Evolutionary conservation across 2,113 vertebrate species (phyloP), one percentile per base, ranked within the genome.

Genomic region (Pituophis catenifer): DNA sequence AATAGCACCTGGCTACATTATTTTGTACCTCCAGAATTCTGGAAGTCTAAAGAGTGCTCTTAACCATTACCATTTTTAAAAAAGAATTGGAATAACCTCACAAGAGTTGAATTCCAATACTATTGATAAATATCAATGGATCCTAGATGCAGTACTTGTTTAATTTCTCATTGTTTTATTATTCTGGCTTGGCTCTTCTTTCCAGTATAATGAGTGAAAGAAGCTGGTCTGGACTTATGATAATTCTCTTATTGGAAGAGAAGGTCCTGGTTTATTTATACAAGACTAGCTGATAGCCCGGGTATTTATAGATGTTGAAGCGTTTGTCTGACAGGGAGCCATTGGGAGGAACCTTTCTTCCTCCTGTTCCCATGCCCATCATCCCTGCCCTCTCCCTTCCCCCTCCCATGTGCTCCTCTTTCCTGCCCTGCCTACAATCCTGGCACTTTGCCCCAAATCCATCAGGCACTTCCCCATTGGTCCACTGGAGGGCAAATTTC

Each of bases 1-100:
- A 81, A 92, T 95, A 97, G 94, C 10, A 89, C 33, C 93, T 94
- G 88, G 89, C 86, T 38, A 57, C 85, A 15, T 86, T 95, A 94
- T 91, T 94, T 96, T 94, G 93, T 94, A 96, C 96, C 94, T 97
- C 94, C 93, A 93, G 62, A 29, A 89, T 57, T 50, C 91, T 15
- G 52, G 94, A 91, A 89, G 92, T 70, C 12, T 92, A 89, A 90
- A 89, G 88, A 44, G 86, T 93, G 52, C 24, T 86, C 21, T 95
- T 91, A 90, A 89, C 90, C 92, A 53, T 88, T 88, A 86, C 26
- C 50, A 54, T 92, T 91, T 24, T 53, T 88, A 2, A 23, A 65
- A 93, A 85, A 65, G n/a, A 54, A 62, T 54, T n/a, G 0, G 11
- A 0, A 1, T 19, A 11, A 15, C 52, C 93, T 81, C 0, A 86